Evolutionary conservation across 2,113 vertebrate species (phyloP), one percentile per base, ranked within the genome.

Genomic region (Cyanocitta stelleri): DNA sequence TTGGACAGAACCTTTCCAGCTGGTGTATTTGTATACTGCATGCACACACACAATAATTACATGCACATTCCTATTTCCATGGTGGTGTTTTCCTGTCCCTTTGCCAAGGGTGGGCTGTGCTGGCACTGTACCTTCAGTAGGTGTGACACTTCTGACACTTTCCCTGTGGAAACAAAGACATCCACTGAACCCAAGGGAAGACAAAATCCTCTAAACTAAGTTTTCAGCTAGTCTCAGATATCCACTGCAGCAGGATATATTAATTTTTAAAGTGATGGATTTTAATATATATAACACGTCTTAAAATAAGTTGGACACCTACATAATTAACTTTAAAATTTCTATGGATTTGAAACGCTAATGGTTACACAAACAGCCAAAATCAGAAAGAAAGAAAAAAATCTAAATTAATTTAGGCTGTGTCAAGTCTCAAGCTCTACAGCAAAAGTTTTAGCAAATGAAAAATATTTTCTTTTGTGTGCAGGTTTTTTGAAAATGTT

Each of bases 41-140:
- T 37, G 6, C 54, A 52, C 2, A 3, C 14, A 56, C 16, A 37
- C 48, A 44, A 8, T 14, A 41, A 54, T 46, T 62, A n/a, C 8
- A 58, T 39, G 37, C 19, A 17, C 2, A 0, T 71, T 81, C 27
- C 54, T 54, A 2, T 37, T 69, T 67, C 22, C 0, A 1, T 23
- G 12, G 39, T 7, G 54, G 21, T 43, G 55, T 66, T 84, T 77
- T 74, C 32, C 19, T n/a, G n/a, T 43, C 29, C 24, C 5, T 74
- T 66, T 67, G n/a, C 22, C 29, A 64, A 39, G 29, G 41, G 23
- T 37, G 49, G 54, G 30, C 49, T 69, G 52, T 80, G 58, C 44
- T 18, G 11, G 30, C 26, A 33, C 18, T n/a, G 2, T 18, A 20
- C 15, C 51, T 49, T 35, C 52, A 35, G 58, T 6, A 48, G 39